Evolutionary conservation across 2,113 vertebrate genomes (phyloP).

Genomic region (Otus sunia): DNA sequence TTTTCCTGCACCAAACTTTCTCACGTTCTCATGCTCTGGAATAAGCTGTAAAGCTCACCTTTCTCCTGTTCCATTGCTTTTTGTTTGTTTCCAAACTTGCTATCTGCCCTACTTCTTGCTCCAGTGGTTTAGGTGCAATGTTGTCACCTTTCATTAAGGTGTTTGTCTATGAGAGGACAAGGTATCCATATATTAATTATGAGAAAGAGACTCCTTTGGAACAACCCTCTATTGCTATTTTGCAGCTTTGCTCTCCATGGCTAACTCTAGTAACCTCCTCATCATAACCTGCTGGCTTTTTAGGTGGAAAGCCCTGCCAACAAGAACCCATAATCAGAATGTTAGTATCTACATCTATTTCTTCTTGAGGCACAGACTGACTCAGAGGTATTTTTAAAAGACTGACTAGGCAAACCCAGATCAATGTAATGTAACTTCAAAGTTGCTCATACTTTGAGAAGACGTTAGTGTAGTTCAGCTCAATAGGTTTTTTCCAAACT

Average conservation of each 20-base stretch:
- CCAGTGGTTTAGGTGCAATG: background rate
- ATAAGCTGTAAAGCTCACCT: background rate
- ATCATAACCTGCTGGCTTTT: background rate
- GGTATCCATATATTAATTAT: background rate
- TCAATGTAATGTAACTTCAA: background rate
- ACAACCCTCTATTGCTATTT: background rate
- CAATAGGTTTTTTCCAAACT: background rate
- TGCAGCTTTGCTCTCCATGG: background rate
- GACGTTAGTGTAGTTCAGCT: background rate
- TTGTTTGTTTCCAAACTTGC: background rate
- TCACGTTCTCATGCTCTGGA: background rate
- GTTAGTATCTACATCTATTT: background rate
- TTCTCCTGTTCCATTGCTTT: background rate
- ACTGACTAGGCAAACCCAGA: background rate
- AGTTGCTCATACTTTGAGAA: background rate
- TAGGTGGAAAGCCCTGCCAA: background rate
- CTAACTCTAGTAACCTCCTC: background rate
- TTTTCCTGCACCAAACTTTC: background rate
- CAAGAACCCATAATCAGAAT: background rate
- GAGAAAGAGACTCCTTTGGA: background rate
- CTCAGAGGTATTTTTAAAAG: background rate
- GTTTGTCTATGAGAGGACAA: background rate
- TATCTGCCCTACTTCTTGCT: background rate
- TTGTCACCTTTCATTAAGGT: slow-evolving; percentile 3
- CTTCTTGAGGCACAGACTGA: background rate